Percentiles rank a stretch among this genome's conserved stretches.
Conservation (phyloP, 2,113 vertebrate genomes). For the Mustela nigripes region DNA sequence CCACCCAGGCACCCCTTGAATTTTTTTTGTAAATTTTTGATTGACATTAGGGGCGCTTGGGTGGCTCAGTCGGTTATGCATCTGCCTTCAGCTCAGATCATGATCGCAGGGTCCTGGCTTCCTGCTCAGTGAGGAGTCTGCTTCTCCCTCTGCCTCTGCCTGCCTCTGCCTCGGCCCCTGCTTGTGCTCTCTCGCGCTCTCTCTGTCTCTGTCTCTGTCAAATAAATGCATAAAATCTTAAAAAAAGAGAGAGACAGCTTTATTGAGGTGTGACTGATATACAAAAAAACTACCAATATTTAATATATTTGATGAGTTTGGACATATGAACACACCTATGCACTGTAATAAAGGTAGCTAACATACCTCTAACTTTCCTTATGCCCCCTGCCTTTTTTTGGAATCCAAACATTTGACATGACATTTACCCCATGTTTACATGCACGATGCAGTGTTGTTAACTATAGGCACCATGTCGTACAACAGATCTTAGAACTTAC, state of each 20-base stretch:
- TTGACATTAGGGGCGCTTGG: no score
- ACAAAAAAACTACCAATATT: background rate
- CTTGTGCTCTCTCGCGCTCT: no score
- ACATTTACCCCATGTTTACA: background rate
- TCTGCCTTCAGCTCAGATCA: no score
- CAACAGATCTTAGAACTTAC: background rate
- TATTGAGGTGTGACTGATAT: background rate
- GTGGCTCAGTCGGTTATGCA: no score
- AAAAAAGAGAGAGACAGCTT: background rate
- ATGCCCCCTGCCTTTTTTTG: background rate
- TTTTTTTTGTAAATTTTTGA: no score
- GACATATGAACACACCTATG: background rate
- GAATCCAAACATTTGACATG: background rate
- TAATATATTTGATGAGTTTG: background rate
- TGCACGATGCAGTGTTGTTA: background rate
- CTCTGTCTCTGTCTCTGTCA: no score
- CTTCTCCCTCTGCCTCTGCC: no score
- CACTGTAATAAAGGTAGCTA: background rate
- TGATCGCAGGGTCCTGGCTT: no score
- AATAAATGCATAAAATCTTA: background rate
- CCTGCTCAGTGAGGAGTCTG: no score
- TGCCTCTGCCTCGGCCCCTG: no score
- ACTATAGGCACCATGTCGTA: background rate
- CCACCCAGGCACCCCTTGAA: no score
- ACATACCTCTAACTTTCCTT: background rate